Evolutionary conservation across 2,888 invertebrate species (phyloP).

Genomic region (Bhutanitis thaidina): DNA sequence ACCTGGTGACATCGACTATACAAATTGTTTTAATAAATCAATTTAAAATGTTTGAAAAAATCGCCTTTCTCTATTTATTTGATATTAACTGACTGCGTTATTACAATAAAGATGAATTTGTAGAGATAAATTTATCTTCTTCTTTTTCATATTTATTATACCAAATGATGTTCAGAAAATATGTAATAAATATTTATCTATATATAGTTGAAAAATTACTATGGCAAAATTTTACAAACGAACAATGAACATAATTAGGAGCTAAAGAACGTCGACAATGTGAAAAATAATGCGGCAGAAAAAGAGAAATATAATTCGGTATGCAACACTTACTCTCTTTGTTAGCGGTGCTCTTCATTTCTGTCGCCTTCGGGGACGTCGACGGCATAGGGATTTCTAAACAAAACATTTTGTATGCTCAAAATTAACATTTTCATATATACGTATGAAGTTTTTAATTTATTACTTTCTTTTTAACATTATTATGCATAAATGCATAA

Average conservation of each 20-base stretch:
- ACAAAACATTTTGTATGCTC: constrained; percentile 3
- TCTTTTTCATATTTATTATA: no score
- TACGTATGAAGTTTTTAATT: neutral
- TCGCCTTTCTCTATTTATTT: no score
- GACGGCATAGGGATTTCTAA: constrained; percentile 94
- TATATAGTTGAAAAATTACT: no score
- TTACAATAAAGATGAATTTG: no score
- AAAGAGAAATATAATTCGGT: neutral
- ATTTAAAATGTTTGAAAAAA: no score
- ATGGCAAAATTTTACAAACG: neutral
- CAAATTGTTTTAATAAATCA: no score
- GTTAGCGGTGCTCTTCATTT: constrained; percentile 86
- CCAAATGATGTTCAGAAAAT: no score
- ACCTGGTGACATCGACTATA: no score
- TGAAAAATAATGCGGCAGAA: neutral
- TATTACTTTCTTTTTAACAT: neutral
- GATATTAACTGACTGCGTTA: no score
- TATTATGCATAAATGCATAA: no score
- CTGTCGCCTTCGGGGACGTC: constrained; percentile 89
- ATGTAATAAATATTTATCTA: no score
- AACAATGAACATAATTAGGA: constrained; percentile 1
- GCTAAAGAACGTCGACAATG: constrained; percentile 17
- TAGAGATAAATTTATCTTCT: no score
- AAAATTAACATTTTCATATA: neutral
- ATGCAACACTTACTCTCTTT: constrained; percentile 83